These are phyloP conservation scores for Alentia gelatinosa DNA, from an alignment of 2,888 invertebrate species.

Conservation along the genomic window DNA sequence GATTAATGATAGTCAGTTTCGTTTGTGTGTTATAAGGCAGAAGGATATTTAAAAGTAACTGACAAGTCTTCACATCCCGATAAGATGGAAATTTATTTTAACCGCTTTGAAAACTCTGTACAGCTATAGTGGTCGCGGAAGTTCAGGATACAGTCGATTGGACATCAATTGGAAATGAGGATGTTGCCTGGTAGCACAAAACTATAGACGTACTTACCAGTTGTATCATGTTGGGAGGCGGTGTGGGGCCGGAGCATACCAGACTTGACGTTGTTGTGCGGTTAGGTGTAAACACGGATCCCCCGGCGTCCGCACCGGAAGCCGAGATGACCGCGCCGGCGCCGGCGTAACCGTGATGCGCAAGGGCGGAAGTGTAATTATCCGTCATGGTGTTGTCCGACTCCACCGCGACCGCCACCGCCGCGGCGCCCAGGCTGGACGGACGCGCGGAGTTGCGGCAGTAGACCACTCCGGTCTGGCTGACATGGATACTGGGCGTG, in stretches of 20 bases:
- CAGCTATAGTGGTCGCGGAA: too few relatives aligned
- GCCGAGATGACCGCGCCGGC: not conserved
- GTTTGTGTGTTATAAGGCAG: too few relatives aligned
- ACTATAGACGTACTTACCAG: too few relatives aligned
- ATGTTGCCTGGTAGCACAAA: too few relatives aligned
- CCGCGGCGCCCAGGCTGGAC: constrained; percentile 7
- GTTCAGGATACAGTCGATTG: too few relatives aligned
- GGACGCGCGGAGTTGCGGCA: constrained; percentile 71
- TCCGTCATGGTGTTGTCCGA: not conserved
- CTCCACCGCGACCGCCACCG: not conserved
- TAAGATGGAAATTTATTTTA: too few relatives aligned
- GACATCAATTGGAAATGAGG: too few relatives aligned
- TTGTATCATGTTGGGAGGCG: not conserved
- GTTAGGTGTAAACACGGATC: not conserved
- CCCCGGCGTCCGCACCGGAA: constrained; percentile 53
- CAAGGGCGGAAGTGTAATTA: not conserved
- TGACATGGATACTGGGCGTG: constrained; percentile 78
- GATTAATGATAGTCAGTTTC: too few relatives aligned
- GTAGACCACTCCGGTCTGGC: constrained; percentile 76
- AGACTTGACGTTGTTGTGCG: not conserved
- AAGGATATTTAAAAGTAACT: too few relatives aligned
- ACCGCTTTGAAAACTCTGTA: too few relatives aligned
- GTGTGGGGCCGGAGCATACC: too few relatives aligned
- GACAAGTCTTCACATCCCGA: too few relatives aligned
- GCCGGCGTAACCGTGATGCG: not conserved